Base-by-base conservation (phyloP, 2,797 vertebrate species). In the Danionella dracula region DNA sequence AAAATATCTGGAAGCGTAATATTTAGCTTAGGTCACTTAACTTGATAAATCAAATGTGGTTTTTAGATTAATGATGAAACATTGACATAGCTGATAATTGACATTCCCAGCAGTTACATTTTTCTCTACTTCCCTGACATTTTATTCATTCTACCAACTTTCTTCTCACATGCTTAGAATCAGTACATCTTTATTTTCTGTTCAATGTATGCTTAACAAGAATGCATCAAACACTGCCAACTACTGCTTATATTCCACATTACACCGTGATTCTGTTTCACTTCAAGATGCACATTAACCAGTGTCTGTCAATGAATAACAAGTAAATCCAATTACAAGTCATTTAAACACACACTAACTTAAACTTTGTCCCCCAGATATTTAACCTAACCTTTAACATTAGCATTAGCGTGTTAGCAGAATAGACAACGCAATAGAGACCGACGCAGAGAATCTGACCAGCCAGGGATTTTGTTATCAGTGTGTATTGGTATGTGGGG, bases 161-260 rank as follows among this genome's bases (percentile, higher is more conserved):
- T n/a, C n/a, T n/a, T n/a, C n/a, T n/a, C n/a, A n/a, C n/a, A n/a
- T n/a, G n/a, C n/a, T n/a, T n/a, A n/a, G n/a, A n/a, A n/a, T n/a
- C n/a, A n/a, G n/a, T n/a, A n/a, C n/a, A n/a, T n/a, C n/a, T n/a
- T n/a, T n/a, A n/a, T n/a, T n/a, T n/a, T n/a, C n/a, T n/a, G 11
- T 29, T 10, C 40, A 15, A 16, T 45, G 41, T 66, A 31, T 66
- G 40, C 15, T 10, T 38, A 61, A 8, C 11, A 3, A 21, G 50
- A 23, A 53, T 41, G 16, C 9, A 55, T 59, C 35, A 19, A 29
- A 74, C 19, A 72, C 66, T 72, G 75, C 75, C 69, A 70, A 72
- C 69, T 72, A 57, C 66, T 67, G 69, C 34, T 38, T 35, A 8
- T 35, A 42, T 19, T 41, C 32, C 32, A 64, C 29, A 73, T 56